Evolutionary conservation across 2,797 vertebrate genomes (phyloP).

Genomic region (Knipowitschia caucasica): DNA sequence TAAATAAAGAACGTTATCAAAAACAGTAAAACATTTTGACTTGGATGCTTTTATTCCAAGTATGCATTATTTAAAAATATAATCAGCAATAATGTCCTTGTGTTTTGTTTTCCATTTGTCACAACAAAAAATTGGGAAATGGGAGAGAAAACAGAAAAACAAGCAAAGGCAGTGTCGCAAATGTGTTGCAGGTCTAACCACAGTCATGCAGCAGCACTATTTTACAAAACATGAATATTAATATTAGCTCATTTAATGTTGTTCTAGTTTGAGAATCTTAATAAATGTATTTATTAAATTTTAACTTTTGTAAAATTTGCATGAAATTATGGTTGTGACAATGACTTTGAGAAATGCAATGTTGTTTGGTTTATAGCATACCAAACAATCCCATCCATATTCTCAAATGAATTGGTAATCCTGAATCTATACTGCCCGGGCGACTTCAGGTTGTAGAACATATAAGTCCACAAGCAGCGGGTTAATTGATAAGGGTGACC

Average conservation of each 20-base stretch:
- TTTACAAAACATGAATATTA: not conserved
- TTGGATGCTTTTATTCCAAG: not conserved
- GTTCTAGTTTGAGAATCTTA: not conserved
- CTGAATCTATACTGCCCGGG: slow-evolving; percentile 27
- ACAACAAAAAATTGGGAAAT: not conserved
- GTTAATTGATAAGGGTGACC: slow-evolving; percentile 71
- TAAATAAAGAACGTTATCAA: not conserved
- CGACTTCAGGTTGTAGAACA: slow-evolving; percentile 40
- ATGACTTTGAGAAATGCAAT: not conserved
- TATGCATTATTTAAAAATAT: not conserved
- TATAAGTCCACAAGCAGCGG: slow-evolving; percentile 41
- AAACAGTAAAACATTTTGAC: not conserved
- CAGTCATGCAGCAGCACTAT: not conserved
- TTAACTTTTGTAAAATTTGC: too few relatives aligned
- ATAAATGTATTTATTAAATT: too few relatives aligned
- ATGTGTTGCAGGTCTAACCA: not conserved
- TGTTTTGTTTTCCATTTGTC: not conserved
- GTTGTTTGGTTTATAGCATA: not conserved
- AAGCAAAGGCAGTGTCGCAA: not conserved
- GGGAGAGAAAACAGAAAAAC: not conserved
- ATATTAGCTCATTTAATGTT: not conserved
- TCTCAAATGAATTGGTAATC: slow-evolving; percentile 12
- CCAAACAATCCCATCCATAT: slow-evolving; percentile 5
- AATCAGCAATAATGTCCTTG: not conserved
- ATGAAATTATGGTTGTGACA: not conserved